Evolutionary conservation across 2,113 vertebrate species (phyloP), one percentile per base, ranked within the genome.

Genomic region (Ophiodon elongatus): DNA sequence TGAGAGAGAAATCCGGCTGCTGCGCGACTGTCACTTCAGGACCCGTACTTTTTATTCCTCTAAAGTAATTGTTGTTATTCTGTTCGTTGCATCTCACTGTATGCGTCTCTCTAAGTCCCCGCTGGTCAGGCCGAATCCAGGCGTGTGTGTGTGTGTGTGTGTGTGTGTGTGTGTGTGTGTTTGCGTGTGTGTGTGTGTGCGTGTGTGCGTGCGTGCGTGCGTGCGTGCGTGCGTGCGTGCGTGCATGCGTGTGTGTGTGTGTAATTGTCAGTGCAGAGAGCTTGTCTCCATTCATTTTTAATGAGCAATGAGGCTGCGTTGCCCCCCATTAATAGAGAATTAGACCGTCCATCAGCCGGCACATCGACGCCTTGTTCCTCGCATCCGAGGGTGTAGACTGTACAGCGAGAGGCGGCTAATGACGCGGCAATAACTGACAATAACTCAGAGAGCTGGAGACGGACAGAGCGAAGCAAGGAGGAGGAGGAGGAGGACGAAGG

Each of bases 261-360:
- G 88, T 92, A 91, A 90, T 94, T 92, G 91, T 92, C 91, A 90
- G 84, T 76, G 75, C 85, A 76, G 80, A 87, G 91, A 91, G 90
- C 91, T 92, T 93, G 93, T 94, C 85, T 90, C 80, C 87, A 93
- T 94, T 90, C 90, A 94, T 94, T 93, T 94, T 95, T 95, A 92
- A 95, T 92, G 92, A 90, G 90, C 90, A 81, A 91, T 88, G 91
- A 93, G 89, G 86, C 91, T 65, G 81, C 13, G 85, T 88, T 85
- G 88, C 76, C 92, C 76, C 92, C 93, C 91, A 93, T 93, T 94
- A 93, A 94, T 93, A 94, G 90, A 92, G 88, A 93, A 95, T 93
- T 93, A 92, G 91, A 87, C 87, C 72, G 87, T 91, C 91, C 91
- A 92, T 94, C 91, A 93, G 85, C 70, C 65, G 1, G 85, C 69